Base-by-base conservation (phyloP, 2,113 vertebrate species). In the Bubo bubo region DNA sequence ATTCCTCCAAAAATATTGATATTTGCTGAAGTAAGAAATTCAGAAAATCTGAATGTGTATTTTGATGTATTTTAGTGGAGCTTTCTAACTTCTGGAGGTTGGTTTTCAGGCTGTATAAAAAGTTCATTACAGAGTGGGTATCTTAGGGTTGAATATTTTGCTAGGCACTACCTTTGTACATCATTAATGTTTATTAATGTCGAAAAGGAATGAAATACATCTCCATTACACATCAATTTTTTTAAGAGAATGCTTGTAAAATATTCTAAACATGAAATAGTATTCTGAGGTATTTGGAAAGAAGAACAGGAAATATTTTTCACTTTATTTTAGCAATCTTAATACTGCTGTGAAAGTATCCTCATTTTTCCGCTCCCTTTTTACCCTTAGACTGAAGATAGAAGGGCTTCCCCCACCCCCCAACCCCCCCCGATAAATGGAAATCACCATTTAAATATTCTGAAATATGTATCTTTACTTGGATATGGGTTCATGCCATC, bases 221-320 rank as follows among this genome's bases (percentile, higher is more conserved):
- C n/a, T 86, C 64, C 10, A 4, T 80, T 55, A 39, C 10, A 21
- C 16, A 53, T 60, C 19, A 75, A 3, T 6, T 66, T 85, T 88
- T 74, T 70, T 39, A 86, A 88, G 63, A 80, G 68, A 92, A 88
- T 74, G 34, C 43, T 63, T 84, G 79, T 49, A 12, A 87, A 95
- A n/a, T 82, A 80, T 75, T 91, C 73, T 91, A 95, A 96, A 60
- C 66, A 79, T 88, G 86, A 91, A 91, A 68, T 45, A 24, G 15
- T 94, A 68, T 91, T 66, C 76, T 15, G 16, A 72, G 70, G 70
- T 62, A 94, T 92, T 95, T 92, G 30, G 80, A 94, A 93, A 79
- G 70, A 94, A 72, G 75, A 58, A 55, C 47, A 26, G 47, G 92
- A 97, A 97, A 94, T 96, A 88, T 73, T 95, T 95, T 87, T 4